Evolutionary conservation across 2,888 invertebrate genomes (phyloP).

Genomic region (Physocephala rufipes): DNA sequence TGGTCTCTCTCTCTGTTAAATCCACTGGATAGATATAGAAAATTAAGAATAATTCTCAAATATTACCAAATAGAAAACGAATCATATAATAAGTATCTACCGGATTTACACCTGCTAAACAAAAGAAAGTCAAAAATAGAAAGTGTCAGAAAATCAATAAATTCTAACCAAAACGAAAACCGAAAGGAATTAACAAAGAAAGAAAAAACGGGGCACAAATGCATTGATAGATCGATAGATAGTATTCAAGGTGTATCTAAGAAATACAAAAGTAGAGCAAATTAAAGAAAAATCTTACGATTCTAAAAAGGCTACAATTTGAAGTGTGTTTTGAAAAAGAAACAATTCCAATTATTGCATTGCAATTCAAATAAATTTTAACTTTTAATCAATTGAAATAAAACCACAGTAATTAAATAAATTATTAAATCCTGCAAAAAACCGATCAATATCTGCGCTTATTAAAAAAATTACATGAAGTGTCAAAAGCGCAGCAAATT

Average conservation of each 20-base stretch:
- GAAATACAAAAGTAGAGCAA: slow-evolving; percentile 21
- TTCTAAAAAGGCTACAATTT: too few relatives aligned
- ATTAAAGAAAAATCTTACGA: neutral
- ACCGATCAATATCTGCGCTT: neutral
- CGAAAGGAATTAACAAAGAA: slow-evolving; percentile 1
- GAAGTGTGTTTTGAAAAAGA: too few relatives aligned
- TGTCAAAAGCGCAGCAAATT: slow-evolving; percentile 38
- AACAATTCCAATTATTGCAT: neutral
- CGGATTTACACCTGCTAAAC: neutral
- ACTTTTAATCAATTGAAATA: too few relatives aligned
- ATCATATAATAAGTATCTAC: neutral
- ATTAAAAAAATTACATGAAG: neutral
- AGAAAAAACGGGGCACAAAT: slow-evolving; percentile 32
- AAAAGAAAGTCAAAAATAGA: neutral
- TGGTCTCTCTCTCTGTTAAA: slow-evolving; percentile 24
- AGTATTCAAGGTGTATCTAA: slow-evolving; percentile 31
- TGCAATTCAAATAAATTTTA: slow-evolving; percentile 32
- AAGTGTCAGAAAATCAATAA: slow-evolving; percentile 12
- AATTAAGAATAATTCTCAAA: slow-evolving; percentile 14
- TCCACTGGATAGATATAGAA: slow-evolving; percentile 28
- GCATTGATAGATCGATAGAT: slow-evolving; percentile 26
- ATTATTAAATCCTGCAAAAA: too few relatives aligned
- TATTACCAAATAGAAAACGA: slow-evolving; percentile 9
- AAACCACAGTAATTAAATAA: too few relatives aligned
- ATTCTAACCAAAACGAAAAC: slow-evolving; percentile 9